A percentile compares a stretch with the other conserved stretches of the same genome.
Evolutionary conservation across 2,797 vertebrate species (phyloP).

Genomic region (Squalus acanthias): DNA sequence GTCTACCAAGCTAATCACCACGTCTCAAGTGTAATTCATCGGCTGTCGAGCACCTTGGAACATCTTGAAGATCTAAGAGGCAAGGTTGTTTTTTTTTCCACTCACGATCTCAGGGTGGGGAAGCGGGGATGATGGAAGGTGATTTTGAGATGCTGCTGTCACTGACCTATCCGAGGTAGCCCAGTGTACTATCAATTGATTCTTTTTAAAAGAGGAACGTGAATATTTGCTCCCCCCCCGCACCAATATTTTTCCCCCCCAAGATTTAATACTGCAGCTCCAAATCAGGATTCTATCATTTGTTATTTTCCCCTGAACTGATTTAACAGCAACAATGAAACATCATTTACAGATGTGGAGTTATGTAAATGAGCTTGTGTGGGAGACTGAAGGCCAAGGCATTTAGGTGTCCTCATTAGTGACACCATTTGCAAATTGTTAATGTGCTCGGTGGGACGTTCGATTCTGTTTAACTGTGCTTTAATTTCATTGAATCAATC

Average conservation of each 20-base stretch:
- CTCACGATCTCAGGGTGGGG: not conserved
- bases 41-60: not conserved
- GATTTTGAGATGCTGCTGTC: not conserved
- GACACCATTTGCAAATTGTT: not conserved
- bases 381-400: not conserved
- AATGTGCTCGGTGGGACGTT: conserved; percentile 30
- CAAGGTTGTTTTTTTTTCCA: not conserved
- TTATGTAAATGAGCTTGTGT: not conserved
- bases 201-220: not conserved
- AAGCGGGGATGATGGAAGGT: not conserved
- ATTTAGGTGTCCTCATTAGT: not conserved
- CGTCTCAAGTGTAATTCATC: not conserved
- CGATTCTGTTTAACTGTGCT: not conserved
- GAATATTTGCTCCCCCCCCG: not conserved
- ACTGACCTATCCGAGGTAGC: not conserved
- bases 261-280: not conserved
- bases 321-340: not conserved
- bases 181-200: not conserved
- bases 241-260: not conserved
- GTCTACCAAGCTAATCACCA: not conserved
- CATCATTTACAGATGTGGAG: not conserved
- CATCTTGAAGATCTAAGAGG: not conserved
- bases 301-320: not conserved
- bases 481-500: conserved; percentile 12
- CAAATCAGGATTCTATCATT: not conserved